Evolutionary conservation across 1,140 invertebrate genomes (phyloP).

Genomic region (Contarinia nasturtii): DNA sequence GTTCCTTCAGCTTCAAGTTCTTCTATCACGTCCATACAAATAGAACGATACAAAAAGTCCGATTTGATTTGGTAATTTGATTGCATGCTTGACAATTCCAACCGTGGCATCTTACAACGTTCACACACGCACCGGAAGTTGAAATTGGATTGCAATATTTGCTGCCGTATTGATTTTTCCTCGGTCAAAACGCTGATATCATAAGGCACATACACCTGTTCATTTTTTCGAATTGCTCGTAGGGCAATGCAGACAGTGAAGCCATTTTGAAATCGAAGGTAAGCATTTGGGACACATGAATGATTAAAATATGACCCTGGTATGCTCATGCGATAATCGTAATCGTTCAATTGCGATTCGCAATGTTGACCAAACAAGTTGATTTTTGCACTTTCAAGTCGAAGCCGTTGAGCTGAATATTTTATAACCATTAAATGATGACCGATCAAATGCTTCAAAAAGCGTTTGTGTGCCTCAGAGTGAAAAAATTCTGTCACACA

Average conservation of each 20-base stretch:
- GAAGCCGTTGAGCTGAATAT: slow-evolving; percentile 12
- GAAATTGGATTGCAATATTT: not conserved
- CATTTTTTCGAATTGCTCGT: slow-evolving; percentile 40
- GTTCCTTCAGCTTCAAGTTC: too few relatives aligned
- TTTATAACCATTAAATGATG: not conserved
- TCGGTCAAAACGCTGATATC: not conserved
- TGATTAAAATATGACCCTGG: slow-evolving; percentile 46
- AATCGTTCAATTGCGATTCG: not conserved
- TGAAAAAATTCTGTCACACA: not conserved
- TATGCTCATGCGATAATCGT: not conserved
- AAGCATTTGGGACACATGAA: slow-evolving; percentile 75
- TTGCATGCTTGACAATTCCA: not conserved
- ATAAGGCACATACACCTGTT: slow-evolving; percentile 29
- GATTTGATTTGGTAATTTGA: not conserved
- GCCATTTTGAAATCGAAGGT: slow-evolving; percentile 34
- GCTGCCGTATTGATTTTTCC: not conserved
- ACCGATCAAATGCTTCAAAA: not conserved
- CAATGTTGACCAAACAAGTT: not conserved
- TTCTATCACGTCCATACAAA: not conserved
- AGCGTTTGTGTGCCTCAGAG: not conserved
- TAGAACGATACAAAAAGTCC: not conserved
- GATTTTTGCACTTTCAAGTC: slow-evolving; percentile 4
- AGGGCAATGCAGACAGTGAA: slow-evolving; percentile 34
- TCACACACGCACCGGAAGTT: not conserved
- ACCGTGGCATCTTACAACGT: not conserved